Evolutionary conservation across 1,140 invertebrate species (phyloP), one percentile per base, ranked within the genome.

Genomic region (Anastrepha ludens): DNA sequence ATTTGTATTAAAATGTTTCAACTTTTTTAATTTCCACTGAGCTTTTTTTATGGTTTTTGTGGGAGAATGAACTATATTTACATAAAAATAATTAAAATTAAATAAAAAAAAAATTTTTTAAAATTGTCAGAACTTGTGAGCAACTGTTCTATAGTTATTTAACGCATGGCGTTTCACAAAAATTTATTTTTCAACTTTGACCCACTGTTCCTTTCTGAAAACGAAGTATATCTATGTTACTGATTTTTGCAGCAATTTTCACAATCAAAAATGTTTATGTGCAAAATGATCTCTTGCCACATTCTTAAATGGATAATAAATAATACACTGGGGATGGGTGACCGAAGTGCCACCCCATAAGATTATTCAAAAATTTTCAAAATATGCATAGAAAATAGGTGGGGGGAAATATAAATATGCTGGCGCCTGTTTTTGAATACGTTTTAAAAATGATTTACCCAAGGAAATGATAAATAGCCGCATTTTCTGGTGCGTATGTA

Each of bases 281-380:
- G 44, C 74, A 50, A 81, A 81, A 81, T 58, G 41, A 81, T 58
- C 74, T 55, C 74, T 55, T n/a, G 3, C 5, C 74, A 78, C 41
- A 55, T 81, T 78, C 17, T 55, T 20, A 39, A 78, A 15, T 55
- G 74, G 17, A 78, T 81, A 55, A 81, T 81, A 81, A 81, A 81
- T 81, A 81, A 81, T 58, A 2, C 9, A 13, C 8, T 41, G 8
- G n/a, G 8, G 20, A 15, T 81, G 47, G 5, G 13, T 55, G n/a
- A 81, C 55, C 47, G 74, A 58, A 29, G 29, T 29, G 29, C 29
- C 29, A 29, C 29, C 29, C 29, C 29, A 29, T 29, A 29, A 29
- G 29, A 29, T 29, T 29, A 29, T 29, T 29, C 29, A 29, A 29
- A 29, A 29, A 29, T 29, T 29, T 29, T 29, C 29, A 29, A 29